Evolutionary conservation across 2,797 vertebrate species (phyloP), one percentile per base, ranked within the genome.

Genomic region (Carduelis carduelis): DNA sequence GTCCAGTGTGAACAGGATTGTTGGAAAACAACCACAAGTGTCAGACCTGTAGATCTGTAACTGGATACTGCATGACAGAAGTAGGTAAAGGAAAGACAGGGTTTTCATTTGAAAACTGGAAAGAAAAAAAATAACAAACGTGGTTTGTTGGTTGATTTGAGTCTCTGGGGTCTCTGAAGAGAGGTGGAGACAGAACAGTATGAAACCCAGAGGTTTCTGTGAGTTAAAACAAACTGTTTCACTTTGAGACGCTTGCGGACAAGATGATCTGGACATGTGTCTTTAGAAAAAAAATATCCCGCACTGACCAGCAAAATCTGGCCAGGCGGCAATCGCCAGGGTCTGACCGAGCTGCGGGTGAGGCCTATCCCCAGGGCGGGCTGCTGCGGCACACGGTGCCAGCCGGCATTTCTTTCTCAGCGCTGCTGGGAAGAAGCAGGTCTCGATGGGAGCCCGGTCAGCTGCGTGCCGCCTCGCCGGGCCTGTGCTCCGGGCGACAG

Each of bases 141-240:
- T 32, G 14, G 18, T 56, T 55, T 26, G 14, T 52, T 72, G 23
- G 32, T 50, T 23, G 35, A n/a, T 81, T 53, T 68, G 60, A 90
- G 60, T 43, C 63, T 68, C 55, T 28, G n/a, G 70, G 13, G 60
- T 84, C 24, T 74, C 37, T 14, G 27, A 80, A 61, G 26, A 56
- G 72, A 87, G 41, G 30, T 57, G 41, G 56, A 83, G 89, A 60
- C 35, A 60, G 44, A 70, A 46, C 55, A 27, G 24, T 50, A 39
- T 7, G 43, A 89, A 82, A 14, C 64, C 9, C 37, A 57, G 41
- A 63, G n/a, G 81, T 61, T 94, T 61, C 81, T 68, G 37, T 90
- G 83, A 68, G 39, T 81, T 85, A 80, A 84, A 95, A 41, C 69
- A 55, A 50, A 27, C 66, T 23, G 59, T 89, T 96, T 95, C 83